These are phyloP conservation scores for Leptodactylus fallax DNA, from an alignment of 2,797 vertebrate genomes.

Conservation along the genomic window DNA sequence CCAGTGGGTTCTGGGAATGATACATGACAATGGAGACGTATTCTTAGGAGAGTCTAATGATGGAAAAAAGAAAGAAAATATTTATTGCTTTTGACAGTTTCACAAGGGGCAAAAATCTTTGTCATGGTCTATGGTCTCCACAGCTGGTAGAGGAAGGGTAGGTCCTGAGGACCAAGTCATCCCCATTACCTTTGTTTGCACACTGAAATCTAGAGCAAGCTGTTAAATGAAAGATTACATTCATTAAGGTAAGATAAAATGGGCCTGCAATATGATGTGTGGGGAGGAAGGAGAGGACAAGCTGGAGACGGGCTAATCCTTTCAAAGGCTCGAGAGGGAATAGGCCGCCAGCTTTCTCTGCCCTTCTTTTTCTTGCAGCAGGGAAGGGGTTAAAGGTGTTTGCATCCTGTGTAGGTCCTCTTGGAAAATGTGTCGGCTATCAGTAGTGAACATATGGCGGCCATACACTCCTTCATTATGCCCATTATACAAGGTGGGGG, in stretches of 20 bases:
- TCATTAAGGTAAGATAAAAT: conserved; percentile 88
- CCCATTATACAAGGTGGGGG: not conserved
- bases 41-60: conserved; percentile 88
- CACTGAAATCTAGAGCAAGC: conserved; percentile 81
- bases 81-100: conserved; percentile 89
- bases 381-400: conserved; percentile 50
- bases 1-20: conserved; percentile 86
- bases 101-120: conserved; percentile 86
- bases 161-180: conserved; percentile 77
- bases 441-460: not conserved
- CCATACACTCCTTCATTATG: conserved; percentile 14
- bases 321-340: conserved; percentile 14
- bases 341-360: not conserved
- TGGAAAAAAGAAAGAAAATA: conserved; percentile 85
- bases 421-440: conserved; percentile 46
- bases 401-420: conserved; percentile 11
- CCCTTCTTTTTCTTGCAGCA: not conserved
- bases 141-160: conserved; percentile 79
- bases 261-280: conserved; percentile 77
- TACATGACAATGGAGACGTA: conserved; percentile 83
- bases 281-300: conserved; percentile 54
- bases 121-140: conserved; percentile 82
- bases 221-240: conserved; percentile 90
- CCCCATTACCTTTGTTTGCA: conserved; percentile 81
- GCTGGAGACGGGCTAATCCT: conserved; percentile 32